A percentile compares a stretch with the other conserved stretches of the same genome.
Evolutionary conservation across 2,888 invertebrate species (phyloP).

Genomic region (Microplitis deprimator): DNA sequence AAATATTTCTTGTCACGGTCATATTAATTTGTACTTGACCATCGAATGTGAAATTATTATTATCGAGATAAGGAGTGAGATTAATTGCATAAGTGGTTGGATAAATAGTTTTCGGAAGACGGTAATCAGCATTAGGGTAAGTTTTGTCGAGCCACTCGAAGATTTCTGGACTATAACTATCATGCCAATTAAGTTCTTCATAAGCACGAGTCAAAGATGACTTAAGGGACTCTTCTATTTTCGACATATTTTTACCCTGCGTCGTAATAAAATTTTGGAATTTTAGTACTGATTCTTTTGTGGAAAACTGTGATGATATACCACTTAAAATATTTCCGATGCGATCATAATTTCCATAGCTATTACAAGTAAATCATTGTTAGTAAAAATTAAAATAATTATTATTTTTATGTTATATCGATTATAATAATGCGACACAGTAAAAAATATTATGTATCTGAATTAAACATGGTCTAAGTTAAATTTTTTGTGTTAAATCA

Average conservation of each 20-base stretch:
- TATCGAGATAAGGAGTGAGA: conserved; percentile 72
- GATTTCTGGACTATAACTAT: conserved; percentile 52
- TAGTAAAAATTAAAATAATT: too few relatives aligned
- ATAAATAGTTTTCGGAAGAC: conserved; percentile 73
- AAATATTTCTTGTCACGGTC: conserved; percentile 59
- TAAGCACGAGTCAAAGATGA: conserved; percentile 44
- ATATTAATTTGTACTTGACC: conserved; percentile 73
- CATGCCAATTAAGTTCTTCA: conserved; percentile 58
- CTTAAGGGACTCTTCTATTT: conserved; percentile 23
- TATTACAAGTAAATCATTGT: conserved; percentile 35
- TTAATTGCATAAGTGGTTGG: conserved; percentile 63
- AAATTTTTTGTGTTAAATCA: too few relatives aligned
- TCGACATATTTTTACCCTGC: conserved; percentile 8
- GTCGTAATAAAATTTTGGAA: conserved; percentile 46
- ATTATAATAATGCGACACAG: too few relatives aligned
- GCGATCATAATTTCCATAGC: conserved; percentile 46
- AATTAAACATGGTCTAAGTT: too few relatives aligned
- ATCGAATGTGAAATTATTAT: conserved; percentile 68
- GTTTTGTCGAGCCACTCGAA: conserved; percentile 55
- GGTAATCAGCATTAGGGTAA: conserved; percentile 65
- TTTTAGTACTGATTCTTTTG: conserved; percentile 48
- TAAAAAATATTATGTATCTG: too few relatives aligned
- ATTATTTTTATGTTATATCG: too few relatives aligned
- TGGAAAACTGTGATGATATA: conserved; percentile 51
- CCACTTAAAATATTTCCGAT: conserved; percentile 50